A percentile compares a stretch with the other conserved stretches of the same genome.
Conservation (phyloP, 2,113 vertebrate genomes). For the Cathartes aura region DNA sequence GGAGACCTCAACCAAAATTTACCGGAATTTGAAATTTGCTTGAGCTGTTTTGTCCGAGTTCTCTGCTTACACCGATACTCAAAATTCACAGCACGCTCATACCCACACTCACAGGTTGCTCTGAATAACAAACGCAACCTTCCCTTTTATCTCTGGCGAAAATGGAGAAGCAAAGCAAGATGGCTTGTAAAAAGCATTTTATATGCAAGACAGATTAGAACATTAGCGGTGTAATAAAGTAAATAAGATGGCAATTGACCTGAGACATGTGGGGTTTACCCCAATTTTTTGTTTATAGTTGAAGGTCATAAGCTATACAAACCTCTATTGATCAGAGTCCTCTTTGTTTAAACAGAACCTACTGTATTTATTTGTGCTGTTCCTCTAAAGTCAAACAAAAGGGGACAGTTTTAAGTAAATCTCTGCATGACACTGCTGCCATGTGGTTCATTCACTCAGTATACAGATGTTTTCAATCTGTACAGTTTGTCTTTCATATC, state of each 20-base stretch:
- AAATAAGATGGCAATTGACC: slow-evolving; percentile 80
- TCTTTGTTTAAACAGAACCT: slow-evolving; percentile 82
- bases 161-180: slow-evolving; percentile 15
- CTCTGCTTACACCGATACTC: not conserved
- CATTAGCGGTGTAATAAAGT: slow-evolving; percentile 74
- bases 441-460: slow-evolving; percentile 74
- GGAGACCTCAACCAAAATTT: not conserved
- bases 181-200: slow-evolving; percentile 36
- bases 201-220: slow-evolving; percentile 71
- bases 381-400: slow-evolving; percentile 81
- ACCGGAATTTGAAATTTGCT: slow-evolving; percentile 9
- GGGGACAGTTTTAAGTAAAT: slow-evolving; percentile 74
- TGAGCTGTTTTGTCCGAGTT: not conserved
- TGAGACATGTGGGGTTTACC: slow-evolving; percentile 77
- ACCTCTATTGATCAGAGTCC: slow-evolving; percentile 81
- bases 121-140: not conserved
- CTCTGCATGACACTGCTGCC: slow-evolving; percentile 75
- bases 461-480: slow-evolving; percentile 90
- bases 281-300: slow-evolving; percentile 78
- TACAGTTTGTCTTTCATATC: slow-evolving; percentile 82
- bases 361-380: slow-evolving; percentile 82
- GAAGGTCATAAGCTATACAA: slow-evolving; percentile 82
- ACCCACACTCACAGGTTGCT: not conserved
- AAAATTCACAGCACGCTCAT: not conserved
- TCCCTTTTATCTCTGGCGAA: not conserved